Evolutionary conservation across 2,888 invertebrate species (phyloP).

Genomic region (Leptodirus hochenwartii): DNA sequence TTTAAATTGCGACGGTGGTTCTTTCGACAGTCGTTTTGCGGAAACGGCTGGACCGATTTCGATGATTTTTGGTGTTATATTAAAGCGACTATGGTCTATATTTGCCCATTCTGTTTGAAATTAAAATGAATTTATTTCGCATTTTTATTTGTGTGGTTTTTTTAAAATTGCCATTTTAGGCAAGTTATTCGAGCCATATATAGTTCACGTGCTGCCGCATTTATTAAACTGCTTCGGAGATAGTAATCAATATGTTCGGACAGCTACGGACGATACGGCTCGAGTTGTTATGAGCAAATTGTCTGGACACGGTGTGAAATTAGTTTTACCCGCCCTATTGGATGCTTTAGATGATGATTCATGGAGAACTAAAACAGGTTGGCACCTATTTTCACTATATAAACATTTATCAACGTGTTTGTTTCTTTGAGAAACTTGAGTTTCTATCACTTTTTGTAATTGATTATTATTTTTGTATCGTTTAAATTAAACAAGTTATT

Average conservation of each 20-base stretch:
- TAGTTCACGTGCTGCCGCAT: conserved; percentile 91
- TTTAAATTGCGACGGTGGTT: no score
- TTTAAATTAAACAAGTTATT: no score
- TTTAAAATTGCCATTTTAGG: no score
- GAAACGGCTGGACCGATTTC: no score
- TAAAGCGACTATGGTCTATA: no score
- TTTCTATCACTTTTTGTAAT: conserved; percentile 4
- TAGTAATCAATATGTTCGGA: conserved; percentile 82
- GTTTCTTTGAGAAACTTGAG: conserved; percentile 5
- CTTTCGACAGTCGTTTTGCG: no score
- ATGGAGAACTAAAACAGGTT: conserved; percentile 93
- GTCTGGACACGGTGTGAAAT: conserved; percentile 92
- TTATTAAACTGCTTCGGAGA: conserved; percentile 92
- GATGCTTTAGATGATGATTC: conserved; percentile 93
- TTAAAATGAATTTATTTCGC: no score
- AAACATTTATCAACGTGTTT: neutral
- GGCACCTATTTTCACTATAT: conserved; percentile 9
- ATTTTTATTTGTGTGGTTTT: no score
- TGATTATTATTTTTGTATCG: no score
- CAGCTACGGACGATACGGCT: conserved; percentile 93
- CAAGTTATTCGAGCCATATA: conserved; percentile 94
- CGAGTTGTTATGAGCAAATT: conserved; percentile 90
- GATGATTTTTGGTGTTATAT: no score
- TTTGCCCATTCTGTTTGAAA: no score
- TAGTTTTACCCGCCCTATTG: conserved; percentile 84